Evolutionary conservation across 2,797 vertebrate species (phyloP).

Genomic region (Channa striata): DNA sequence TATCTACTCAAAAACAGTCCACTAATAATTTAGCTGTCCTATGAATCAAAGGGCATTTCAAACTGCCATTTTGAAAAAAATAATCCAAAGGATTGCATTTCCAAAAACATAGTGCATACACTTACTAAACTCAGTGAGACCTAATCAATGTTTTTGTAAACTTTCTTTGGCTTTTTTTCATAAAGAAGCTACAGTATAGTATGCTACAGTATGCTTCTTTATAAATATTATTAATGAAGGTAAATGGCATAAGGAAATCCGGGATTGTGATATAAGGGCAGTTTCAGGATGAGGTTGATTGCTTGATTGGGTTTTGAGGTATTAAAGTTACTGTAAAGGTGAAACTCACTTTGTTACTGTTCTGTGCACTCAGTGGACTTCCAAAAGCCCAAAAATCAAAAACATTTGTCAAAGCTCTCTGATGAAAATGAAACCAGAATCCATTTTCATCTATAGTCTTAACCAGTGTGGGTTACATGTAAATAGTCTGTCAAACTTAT

Average conservation of each 20-base stretch:
- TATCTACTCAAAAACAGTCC: constrained; percentile 42
- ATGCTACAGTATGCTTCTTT: constrained; percentile 36
- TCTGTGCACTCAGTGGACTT: constrained; percentile 10
- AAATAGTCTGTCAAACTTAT: constrained; percentile 32
- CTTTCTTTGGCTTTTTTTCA: constrained; percentile 76
- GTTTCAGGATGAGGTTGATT: constrained; percentile 47
- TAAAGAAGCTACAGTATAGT: constrained; percentile 40
- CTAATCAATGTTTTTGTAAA: constrained; percentile 57
- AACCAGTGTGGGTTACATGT: background rate
- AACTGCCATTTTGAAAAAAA: constrained; percentile 37
- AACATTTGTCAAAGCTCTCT: constrained; percentile 28
- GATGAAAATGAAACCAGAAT: constrained; percentile 32
- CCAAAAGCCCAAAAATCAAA: constrained; percentile 33
- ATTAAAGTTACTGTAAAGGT: constrained; percentile 53
- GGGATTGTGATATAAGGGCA: constrained; percentile 16
- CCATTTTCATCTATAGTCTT: constrained; percentile 6
- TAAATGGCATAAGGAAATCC: constrained; percentile 8
- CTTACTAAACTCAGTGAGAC: constrained; percentile 36
- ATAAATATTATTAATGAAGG: constrained; percentile 38
- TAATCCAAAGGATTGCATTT: constrained; percentile 32
- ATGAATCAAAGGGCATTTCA: constrained; percentile 21
- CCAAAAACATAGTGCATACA: constrained; percentile 32
- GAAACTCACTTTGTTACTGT: constrained; percentile 29
- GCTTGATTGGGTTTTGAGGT: constrained; percentile 64
- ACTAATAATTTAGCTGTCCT: constrained; percentile 41